These are phyloP conservation scores for Ips typographus DNA, from an alignment of 1,140 invertebrate genomes.

Conservation along the genomic window DNA sequence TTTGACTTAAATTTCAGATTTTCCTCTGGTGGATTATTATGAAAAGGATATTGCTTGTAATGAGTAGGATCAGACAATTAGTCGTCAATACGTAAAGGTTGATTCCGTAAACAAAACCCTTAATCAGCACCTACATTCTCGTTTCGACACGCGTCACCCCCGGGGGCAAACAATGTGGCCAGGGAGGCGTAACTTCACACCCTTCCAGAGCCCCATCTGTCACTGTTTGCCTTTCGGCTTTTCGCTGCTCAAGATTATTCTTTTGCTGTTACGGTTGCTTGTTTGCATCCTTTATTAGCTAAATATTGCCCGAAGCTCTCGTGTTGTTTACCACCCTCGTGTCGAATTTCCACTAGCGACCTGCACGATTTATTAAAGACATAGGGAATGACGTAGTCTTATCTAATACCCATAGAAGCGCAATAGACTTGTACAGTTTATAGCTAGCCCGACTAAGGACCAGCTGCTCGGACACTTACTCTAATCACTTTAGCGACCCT, in stretches of 20 bases:
- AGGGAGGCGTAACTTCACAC: constrained; percentile 37
- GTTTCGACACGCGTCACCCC: constrained; percentile 35
- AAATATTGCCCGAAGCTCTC: background rate
- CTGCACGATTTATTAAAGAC: too few relatives aligned
- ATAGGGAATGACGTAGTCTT: too few relatives aligned
- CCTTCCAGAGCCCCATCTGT: constrained; percentile 32
- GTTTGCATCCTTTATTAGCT: constrained; percentile 12
- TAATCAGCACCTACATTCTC: constrained; percentile 33
- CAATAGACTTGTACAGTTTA: constrained; percentile 40
- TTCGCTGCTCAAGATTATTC: constrained; percentile 30
- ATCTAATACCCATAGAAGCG: too few relatives aligned
- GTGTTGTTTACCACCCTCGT: too few relatives aligned
- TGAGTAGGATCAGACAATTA: too few relatives aligned
- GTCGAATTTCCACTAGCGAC: too few relatives aligned
- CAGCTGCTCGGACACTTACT: constrained; percentile 33
- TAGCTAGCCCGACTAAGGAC: background rate
- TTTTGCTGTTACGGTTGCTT: constrained; percentile 16
- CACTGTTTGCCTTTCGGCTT: constrained; percentile 36
- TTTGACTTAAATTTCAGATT: too few relatives aligned
- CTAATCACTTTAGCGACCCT: constrained; percentile 28
- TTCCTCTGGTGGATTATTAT: too few relatives aligned
- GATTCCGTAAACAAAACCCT: constrained; percentile 32
- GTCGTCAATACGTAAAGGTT: background rate
- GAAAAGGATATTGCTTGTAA: too few relatives aligned
- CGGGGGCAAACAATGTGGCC: constrained; percentile 35